These are phyloP conservation scores for Epizoanthus rinbou DNA, from an alignment of 92 coral and sea anemone species.

Conservation along the genomic window DNA sequence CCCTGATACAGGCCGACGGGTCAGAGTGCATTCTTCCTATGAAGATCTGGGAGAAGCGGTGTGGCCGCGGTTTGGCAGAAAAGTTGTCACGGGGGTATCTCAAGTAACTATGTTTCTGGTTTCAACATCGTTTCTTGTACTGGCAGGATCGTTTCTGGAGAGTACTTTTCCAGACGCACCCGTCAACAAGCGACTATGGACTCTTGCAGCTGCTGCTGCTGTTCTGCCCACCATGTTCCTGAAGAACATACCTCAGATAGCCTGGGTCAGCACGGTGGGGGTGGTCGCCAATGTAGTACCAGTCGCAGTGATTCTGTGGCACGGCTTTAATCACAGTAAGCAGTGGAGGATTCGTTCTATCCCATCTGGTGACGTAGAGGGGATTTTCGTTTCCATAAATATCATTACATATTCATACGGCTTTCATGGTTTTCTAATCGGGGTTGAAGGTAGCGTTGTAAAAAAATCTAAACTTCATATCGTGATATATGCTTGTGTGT, in stretches of 20 bases:
- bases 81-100: conserved; percentile 3
- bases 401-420: conserved; percentile 31
- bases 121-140: conserved; percentile 18
- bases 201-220: conserved; percentile 16
- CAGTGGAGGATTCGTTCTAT: conserved; percentile 29
- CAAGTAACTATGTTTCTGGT: conserved; percentile 1
- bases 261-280: conserved; percentile 19
- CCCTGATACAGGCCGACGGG: conserved; percentile 19
- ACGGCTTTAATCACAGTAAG: background rate
- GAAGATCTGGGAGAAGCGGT: conserved; percentile 32
- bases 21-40: conserved; percentile 21
- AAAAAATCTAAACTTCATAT: conserved; percentile 13
- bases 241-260: conserved; percentile 31
- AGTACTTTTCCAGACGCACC: conserved; percentile 19
- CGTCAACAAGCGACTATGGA: conserved; percentile 16
- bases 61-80: conserved; percentile 23
- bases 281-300: conserved; percentile 14
- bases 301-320: conserved; percentile 14
- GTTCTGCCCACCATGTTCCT: conserved; percentile 27
- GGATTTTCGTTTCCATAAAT: conserved; percentile 24
- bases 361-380: conserved; percentile 13
- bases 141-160: conserved; percentile 30
- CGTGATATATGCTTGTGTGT: background rate
- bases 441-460: conserved; percentile 13
- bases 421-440: conserved; percentile 12